Evolutionary conservation across 2,113 vertebrate genomes (phyloP).

Genomic region (Cnemophilus loriae): DNA sequence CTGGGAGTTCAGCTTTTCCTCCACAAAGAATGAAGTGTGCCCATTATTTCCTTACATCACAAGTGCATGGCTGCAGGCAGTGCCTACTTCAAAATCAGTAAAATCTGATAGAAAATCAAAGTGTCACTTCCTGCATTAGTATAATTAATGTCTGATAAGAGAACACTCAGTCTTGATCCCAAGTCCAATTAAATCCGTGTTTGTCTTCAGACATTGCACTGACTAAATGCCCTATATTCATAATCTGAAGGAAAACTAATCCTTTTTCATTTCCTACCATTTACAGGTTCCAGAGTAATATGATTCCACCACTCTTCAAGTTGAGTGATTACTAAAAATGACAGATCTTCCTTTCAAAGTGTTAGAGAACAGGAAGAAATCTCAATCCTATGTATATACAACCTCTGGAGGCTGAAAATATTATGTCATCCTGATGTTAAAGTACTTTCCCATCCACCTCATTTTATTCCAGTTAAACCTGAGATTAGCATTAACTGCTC

Average conservation of each 20-base stretch:
- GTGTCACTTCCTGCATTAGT: background rate
- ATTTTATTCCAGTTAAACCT: background rate
- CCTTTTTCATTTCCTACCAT: background rate
- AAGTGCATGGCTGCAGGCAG: background rate
- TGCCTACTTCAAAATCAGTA: background rate
- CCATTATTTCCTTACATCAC: background rate
- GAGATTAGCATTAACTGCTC: background rate
- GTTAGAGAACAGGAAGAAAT: background rate
- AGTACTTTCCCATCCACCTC: background rate
- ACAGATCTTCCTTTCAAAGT: background rate
- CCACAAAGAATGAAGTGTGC: background rate
- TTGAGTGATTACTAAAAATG: background rate
- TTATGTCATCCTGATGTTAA: background rate
- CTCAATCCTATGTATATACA: background rate
- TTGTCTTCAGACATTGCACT: background rate
- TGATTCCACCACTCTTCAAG: background rate
- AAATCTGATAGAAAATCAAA: background rate
- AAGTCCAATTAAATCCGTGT: background rate
- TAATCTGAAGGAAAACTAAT: background rate
- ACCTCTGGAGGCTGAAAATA: background rate
- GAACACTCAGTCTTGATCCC: background rate
- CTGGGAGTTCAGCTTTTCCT: background rate
- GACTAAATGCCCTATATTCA: background rate
- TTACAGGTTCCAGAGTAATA: background rate
- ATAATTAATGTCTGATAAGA: background rate